These are phyloP conservation scores for Herpailurus yagouaroundi DNA, from an alignment of 2,113 vertebrate genomes.

Conservation along the genomic window DNA sequence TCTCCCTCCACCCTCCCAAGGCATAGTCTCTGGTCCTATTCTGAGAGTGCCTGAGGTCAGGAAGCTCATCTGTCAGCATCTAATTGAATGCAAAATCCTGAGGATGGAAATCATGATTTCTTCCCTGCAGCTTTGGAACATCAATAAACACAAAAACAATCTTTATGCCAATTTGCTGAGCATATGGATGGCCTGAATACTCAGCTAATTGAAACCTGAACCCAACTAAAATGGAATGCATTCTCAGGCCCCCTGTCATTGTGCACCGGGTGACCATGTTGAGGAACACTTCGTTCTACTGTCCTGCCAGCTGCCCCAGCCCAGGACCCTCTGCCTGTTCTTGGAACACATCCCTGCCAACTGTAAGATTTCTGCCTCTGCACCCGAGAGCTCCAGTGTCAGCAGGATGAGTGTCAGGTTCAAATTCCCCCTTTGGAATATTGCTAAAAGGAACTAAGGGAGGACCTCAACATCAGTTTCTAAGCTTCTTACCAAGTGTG, in stretches of 20 bases:
- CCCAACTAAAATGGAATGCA: neutral
- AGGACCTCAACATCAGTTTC: neutral
- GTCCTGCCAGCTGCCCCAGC: neutral
- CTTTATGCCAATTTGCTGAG: neutral
- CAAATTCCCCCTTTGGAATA: neutral
- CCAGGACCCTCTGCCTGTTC: neutral
- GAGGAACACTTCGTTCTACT: neutral
- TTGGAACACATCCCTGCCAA: neutral
- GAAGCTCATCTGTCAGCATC: neutral
- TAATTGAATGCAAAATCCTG: neutral
- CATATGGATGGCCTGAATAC: neutral
- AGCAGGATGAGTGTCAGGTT: neutral
- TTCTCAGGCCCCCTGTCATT: neutral
- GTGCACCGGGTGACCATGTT: neutral
- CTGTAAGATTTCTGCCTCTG: neutral
- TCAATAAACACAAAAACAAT: neutral
- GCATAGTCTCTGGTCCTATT: neutral
- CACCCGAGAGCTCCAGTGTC: neutral
- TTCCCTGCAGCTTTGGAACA: neutral
- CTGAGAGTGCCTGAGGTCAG: neutral
- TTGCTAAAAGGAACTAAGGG: neutral
- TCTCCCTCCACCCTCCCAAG: rapidly evolving
- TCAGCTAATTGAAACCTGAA: neutral
- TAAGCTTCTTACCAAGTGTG: neutral
- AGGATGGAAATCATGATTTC: neutral